A percentile compares a stretch with the other conserved stretches of the same genome.
These are phyloP conservation scores for Peromyscus leucopus DNA, from an alignment of 2,113 vertebrate genomes.

Conservation along the genomic window DNA sequence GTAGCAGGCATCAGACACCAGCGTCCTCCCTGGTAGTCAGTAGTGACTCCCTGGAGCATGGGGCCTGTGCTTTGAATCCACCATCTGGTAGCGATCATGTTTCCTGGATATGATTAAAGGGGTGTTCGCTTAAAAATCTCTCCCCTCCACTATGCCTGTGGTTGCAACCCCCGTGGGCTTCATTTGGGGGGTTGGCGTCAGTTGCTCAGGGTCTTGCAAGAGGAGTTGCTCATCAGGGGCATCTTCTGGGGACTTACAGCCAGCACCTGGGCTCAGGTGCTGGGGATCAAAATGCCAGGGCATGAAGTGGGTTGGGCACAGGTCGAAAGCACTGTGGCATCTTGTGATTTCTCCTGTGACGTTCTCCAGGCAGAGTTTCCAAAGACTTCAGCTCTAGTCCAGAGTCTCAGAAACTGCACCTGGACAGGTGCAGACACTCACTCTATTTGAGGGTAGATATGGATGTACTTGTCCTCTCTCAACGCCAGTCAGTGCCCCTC, in stretches of 20 bases:
- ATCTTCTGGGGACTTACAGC: background rate
- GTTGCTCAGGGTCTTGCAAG: background rate
- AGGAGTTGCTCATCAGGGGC: background rate
- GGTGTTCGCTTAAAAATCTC: conserved; percentile 7
- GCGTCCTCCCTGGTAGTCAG: background rate
- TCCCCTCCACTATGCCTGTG: background rate
- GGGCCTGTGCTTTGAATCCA: background rate
- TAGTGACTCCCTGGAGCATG: background rate
- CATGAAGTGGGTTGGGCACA: background rate
- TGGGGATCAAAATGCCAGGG: background rate
- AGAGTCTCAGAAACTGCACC: background rate
- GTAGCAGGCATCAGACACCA: background rate
- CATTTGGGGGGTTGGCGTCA: background rate
- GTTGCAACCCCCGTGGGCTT: background rate
- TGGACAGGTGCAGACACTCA: background rate
- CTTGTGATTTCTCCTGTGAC: background rate
- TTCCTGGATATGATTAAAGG: conserved; percentile 42
- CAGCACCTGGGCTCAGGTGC: background rate
- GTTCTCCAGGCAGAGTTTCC: background rate
- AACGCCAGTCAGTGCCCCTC: background rate
- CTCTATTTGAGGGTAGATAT: background rate
- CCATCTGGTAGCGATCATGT: background rate
- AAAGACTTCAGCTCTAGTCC: background rate
- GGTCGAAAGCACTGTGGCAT: background rate
- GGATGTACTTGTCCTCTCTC: background rate